phyloP scores from a whole-genome alignment of 2,888 invertebrate species.

The Melinaea menophilus region DNA sequence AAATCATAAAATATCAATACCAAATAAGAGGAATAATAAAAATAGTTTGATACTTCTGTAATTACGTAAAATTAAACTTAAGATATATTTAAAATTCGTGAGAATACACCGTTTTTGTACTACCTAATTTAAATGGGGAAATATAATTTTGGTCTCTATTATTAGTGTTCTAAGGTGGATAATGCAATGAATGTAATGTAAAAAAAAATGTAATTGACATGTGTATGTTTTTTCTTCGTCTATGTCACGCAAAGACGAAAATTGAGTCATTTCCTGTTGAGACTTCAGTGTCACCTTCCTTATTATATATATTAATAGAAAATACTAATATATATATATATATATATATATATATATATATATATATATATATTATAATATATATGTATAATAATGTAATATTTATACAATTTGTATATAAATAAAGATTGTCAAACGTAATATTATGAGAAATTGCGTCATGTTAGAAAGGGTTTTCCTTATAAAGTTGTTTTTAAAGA shows the following conservation, averaged over 20 bases:
- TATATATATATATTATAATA: too few species aligned
- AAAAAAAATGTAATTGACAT: conserved; percentile 12
- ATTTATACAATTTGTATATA: not conserved
- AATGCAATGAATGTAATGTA: conserved; percentile 1
- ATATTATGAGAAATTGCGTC: conserved; percentile 55
- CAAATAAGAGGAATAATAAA: not conserved
- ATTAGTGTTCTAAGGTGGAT: not conserved
- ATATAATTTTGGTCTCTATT: not conserved
- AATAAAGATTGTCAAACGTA: conserved; percentile 37
- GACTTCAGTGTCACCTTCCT: conserved; percentile 47
- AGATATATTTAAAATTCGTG: conserved; percentile 1
- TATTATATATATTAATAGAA: conserved; percentile 18
- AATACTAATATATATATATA: not conserved
- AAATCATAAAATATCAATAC: conserved; percentile 1
- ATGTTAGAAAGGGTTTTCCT: conserved; percentile 61
- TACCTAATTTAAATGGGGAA: not conserved
- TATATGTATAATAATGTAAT: too few species aligned
- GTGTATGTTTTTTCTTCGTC: conserved; percentile 30
- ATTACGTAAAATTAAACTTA: not conserved
- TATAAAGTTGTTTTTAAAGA: conserved; percentile 38
- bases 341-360: too few species aligned
- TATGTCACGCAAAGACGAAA: conserved; percentile 34
- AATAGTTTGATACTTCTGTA: not conserved
- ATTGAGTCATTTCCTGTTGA: conserved; percentile 56
- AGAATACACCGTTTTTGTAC: not conserved